Evolutionary conservation across 2,797 vertebrate genomes (phyloP).

Genomic region (Sebastes itinus): DNA sequence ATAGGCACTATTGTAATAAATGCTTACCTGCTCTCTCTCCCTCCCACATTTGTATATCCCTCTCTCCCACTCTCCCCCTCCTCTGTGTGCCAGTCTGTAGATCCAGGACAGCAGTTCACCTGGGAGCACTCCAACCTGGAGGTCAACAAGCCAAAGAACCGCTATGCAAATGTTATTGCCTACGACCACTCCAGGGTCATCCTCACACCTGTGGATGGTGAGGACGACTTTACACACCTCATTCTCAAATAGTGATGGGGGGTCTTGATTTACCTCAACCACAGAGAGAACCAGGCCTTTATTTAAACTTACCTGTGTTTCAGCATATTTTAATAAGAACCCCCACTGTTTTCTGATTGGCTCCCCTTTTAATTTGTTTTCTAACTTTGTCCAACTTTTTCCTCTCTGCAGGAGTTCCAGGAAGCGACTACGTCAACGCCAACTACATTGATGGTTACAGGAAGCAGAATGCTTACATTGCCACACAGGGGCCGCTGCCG

Average conservation of each 20-base stretch:
- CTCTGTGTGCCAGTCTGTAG: conserved; percentile 85
- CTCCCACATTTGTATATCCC: background rate
- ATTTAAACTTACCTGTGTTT: background rate
- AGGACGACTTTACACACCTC: conserved; percentile 26
- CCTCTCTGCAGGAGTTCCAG: conserved; percentile 85
- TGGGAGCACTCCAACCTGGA: conserved; percentile 99
- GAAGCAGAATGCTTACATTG: conserved; percentile 97
- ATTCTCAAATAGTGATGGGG: background rate
- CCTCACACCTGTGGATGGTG: conserved; percentile 91
- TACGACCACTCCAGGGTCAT: conserved; percentile 97
- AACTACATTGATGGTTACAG: conserved; percentile 98
- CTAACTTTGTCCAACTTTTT: background rate
- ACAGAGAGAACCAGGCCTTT: background rate
- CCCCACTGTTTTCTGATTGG: background rate
- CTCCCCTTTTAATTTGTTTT: background rate
- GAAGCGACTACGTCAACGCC: conserved; percentile 95
- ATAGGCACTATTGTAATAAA: background rate
- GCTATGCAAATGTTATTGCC: conserved; percentile 97
- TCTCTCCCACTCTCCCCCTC: background rate
- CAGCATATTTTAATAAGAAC: background rate
- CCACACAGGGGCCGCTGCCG: conserved; percentile 93
- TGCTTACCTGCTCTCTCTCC: background rate
- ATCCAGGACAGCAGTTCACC: conserved; percentile 96
- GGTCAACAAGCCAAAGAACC: conserved; percentile 98
- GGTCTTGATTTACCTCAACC: background rate